Evolutionary conservation across 2,888 invertebrate species (phyloP), one percentile per base, ranked within the genome.

Genomic region (Neocrepidodera transversa): DNA sequence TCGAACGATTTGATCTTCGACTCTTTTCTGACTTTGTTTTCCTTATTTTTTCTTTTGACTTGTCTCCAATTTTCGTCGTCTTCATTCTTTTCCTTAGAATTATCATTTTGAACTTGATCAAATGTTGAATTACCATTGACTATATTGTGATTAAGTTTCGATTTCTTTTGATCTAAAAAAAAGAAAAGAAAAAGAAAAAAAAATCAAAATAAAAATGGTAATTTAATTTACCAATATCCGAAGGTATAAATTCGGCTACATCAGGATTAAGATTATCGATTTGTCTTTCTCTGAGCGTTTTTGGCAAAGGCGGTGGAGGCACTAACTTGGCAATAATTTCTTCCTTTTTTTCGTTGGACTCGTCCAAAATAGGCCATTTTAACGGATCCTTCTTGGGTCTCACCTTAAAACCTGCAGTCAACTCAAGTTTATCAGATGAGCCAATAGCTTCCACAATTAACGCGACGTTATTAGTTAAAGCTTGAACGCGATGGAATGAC

Each of bases 401-500:
- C 49, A 93, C 91, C 85, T 91, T 91, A 76, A 87, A 88, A 50
- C 88, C 88, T 67, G 85, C 82, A 56, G 51, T 78, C 56, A 97
- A 81, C 80, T 97, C 95, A 67, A 98, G 82, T 77, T 89, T 87
- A 62, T 92, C 90, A 2, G 96, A 96, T 71, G 91, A 90, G 61
- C 87, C 84, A 60, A 98, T 90, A 2, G 95, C 92, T 76, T 91
- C 89, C 11, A 94, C 84, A 66, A 98, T 91, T 60, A 95, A 82
- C 64, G 86, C 83, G 63, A 95, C 83, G 78, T 97, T 94, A 26
- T 88, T 87, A 3, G 95, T 95, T 67, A 97, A 84, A 49, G 90
- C 88, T 70, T 93, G 86, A 63, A 99, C 92, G 72, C 98, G 88
- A 81, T 96, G 94, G 82, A 99, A 99, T 13, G 96, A 95, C 57